Base-by-base conservation (phyloP, 2,888 invertebrate genomes). In the Mimachlamys varia region DNA sequence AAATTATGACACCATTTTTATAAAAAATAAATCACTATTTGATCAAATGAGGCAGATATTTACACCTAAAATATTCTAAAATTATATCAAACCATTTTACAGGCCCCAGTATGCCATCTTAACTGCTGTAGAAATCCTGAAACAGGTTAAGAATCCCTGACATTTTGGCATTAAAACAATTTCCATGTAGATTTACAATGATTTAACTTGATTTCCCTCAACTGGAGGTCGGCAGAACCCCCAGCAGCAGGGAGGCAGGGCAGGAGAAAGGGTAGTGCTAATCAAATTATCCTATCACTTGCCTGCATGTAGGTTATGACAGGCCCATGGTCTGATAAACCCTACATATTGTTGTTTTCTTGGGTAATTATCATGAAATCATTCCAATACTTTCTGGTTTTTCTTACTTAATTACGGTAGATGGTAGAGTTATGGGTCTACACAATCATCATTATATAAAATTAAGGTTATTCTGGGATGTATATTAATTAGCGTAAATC, bases 141-240 rank as follows among this genome's bases (percentile, higher is more conserved):
- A 58, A 58, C 58, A 19, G 58, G 58, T 58, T 58, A 19, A 58
- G 58, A 58, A 4, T 58, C 58, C 22, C 58, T 76, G 76, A 76
- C 76, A 76, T 33, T 76, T 33, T 76, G 76, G 76, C 76, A 76
- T 76, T 76, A 76, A 76, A 76, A 76, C 76, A 76, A 76, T 33
- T 76, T 76, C 76, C 76, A 76, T 76, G 76, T 76, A 76, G 33
- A 76, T 76, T 76, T 76, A 76, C 76, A 76, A 76, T 76, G 76
- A 76, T 76, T 76, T 76, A 76, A 76, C 76, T 27, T 76, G 76
- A 76, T 76, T 76, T 76, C 33, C 27, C 76, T 76, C 33, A 5
- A 76, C 27, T 76, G 62, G 62, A 62, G 62, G 62, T 62, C 33
- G 76, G 76, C 76, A 76, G 76, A 76, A 27, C 76, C 76, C 33